Percentiles rank a stretch among this genome's conserved stretches.
These are phyloP conservation scores for Limnephilus lunatus DNA, from an alignment of 2,888 invertebrate genomes.

Conservation along the genomic window DNA sequence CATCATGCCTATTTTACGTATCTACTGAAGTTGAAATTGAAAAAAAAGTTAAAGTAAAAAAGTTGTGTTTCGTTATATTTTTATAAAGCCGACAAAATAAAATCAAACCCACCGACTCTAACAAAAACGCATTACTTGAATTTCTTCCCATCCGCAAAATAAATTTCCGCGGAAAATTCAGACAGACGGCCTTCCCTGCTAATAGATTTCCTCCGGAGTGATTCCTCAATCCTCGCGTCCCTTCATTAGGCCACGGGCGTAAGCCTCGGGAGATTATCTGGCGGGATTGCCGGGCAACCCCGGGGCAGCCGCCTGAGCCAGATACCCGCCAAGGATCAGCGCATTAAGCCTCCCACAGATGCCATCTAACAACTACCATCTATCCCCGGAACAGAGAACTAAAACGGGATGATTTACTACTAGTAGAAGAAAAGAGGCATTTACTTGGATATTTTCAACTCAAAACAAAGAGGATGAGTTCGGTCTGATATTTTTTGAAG, in stretches of 20 bases:
- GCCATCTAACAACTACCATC: not conserved
- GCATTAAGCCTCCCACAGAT: slow-evolving; percentile 22
- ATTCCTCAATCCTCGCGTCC: slow-evolving; percentile 57
- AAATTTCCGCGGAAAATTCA: slow-evolving; percentile 4
- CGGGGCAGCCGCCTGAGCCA: slow-evolving; percentile 4
- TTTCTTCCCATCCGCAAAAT: not conserved
- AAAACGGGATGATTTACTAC: not conserved
- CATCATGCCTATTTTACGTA: no score
- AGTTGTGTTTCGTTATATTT: not conserved
- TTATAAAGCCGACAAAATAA: not conserved
- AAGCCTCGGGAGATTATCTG: slow-evolving; percentile 47
- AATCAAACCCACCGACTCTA: not conserved
- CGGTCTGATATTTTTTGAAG: not conserved
- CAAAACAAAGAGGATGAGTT: not conserved
- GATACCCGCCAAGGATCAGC: slow-evolving; percentile 38
- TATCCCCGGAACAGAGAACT: not conserved
- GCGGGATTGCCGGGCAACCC: slow-evolving; percentile 38
- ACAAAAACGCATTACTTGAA: not conserved
- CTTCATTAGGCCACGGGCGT: slow-evolving; percentile 56
- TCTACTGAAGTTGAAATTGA: no score
- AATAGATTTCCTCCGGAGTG: slow-evolving; percentile 50
- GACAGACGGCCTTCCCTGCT: slow-evolving; percentile 8
- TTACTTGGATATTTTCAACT: not conserved
- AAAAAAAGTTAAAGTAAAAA: no score
- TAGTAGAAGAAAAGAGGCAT: not conserved